A percentile compares a stretch with the other conserved stretches of the same genome.
phyloP scores from a whole-genome alignment of 92 coral and sea anemone genomes.

The Phymanthus crucifer region DNA sequence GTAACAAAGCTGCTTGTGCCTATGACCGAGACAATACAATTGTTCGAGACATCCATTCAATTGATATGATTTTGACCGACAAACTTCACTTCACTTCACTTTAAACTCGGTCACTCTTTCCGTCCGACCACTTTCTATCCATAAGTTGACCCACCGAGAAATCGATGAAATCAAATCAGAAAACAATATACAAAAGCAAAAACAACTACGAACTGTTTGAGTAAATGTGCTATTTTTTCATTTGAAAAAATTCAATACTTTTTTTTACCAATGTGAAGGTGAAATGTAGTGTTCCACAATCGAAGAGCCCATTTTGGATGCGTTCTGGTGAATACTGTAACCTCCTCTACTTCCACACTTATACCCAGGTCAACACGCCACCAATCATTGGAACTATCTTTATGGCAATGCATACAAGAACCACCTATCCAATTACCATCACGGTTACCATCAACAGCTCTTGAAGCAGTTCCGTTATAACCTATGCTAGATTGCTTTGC shows the following conservation, averaged over 20 bases:
- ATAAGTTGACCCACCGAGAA: too few relatives aligned
- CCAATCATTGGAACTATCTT: background rate
- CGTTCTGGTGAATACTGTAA: background rate
- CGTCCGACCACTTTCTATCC: too few relatives aligned
- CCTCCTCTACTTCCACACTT: background rate
- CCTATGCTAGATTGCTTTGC: background rate
- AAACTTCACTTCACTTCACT: too few relatives aligned
- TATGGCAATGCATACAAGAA: background rate
- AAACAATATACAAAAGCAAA: too few relatives aligned
- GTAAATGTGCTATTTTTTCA: background rate
- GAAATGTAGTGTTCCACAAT: background rate
- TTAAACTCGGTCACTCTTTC: too few relatives aligned
- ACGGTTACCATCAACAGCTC: conserved; percentile 3
- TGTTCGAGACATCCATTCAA: background rate
- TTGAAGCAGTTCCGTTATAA: background rate
- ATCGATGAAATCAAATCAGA: too few relatives aligned
- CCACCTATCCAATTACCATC: background rate
- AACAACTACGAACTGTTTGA: too few relatives aligned
- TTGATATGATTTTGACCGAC: too few relatives aligned
- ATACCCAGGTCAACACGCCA: background rate
- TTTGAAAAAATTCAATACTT: background rate
- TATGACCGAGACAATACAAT: too few relatives aligned
- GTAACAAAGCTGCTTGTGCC: too few relatives aligned
- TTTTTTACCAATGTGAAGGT: background rate
- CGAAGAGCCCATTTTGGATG: conserved; percentile 5